These are phyloP conservation scores for Nilaparvata lugens DNA, from an alignment of 1,140 invertebrate species.

Conservation along the genomic window DNA sequence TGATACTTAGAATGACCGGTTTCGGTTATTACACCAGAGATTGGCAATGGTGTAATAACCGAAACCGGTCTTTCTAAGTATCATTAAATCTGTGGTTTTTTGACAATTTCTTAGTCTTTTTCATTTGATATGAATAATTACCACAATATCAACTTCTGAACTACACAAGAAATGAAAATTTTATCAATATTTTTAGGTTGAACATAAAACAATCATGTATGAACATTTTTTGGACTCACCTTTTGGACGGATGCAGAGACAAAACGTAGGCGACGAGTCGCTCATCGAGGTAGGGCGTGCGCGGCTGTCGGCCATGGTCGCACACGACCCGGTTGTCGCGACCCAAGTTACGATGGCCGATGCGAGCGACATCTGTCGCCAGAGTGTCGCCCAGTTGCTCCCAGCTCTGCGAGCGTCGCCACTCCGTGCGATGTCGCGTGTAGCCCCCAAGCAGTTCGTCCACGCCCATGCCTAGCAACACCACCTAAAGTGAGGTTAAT, in stretches of 20 bases:
- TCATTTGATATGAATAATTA: no score
- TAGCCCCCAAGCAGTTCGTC: constrained; percentile 97
- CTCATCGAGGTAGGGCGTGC: constrained; percentile 95
- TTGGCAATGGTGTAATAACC: no score
- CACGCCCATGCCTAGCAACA: constrained; percentile 86
- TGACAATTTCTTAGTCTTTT: no score
- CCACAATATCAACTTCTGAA: no score
- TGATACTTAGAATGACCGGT: no score
- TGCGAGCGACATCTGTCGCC: constrained; percentile 66
- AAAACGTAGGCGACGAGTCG: constrained; percentile 66
- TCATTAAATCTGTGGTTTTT: no score
- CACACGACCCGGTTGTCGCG: constrained; percentile 83
- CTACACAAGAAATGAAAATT: no score
- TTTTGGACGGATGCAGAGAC: constrained; percentile 60
- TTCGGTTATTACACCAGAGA: no score
- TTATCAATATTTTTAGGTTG: no score
- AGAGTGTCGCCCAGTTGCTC: constrained; percentile 56
- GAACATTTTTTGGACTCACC: constrained; percentile 40
- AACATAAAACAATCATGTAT: no score
- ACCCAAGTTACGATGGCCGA: constrained; percentile 86
- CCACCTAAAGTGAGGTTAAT: constrained; percentile 43
- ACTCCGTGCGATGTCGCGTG: constrained; percentile 68
- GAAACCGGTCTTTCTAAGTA: no score
- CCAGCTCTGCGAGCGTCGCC: constrained; percentile 55
- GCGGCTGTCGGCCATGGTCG: constrained; percentile 64